Evolutionary conservation across 2,113 vertebrate species (phyloP), one percentile per base, ranked within the genome.

Genomic region (Holacanthus passer): DNA sequence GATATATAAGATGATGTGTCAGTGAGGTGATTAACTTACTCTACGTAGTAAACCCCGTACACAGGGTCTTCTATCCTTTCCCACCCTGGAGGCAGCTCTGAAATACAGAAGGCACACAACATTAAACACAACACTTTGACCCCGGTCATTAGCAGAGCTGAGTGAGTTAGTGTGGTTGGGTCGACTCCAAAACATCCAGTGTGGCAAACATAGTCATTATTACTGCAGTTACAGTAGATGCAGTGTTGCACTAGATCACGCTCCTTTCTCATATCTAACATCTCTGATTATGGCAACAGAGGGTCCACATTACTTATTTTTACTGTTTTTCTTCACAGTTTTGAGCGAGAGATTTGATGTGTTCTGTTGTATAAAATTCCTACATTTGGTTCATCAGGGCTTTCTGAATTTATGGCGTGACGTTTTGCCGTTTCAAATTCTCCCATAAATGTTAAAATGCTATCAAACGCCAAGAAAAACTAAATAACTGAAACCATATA

Each of bases 61-160:
- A 99, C 96, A 0, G 98, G 98, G 92, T 99, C 98, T 87, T 99
- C 98, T 89, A 99, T 99, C 94, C 98, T 97, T 93, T 99, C 98
- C 98, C 98, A 99, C 89, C 98, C 98, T 91, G 98, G 96, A 92
- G 98, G 98, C 91, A 99, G 93, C 93, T 99, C 98, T 99, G 94
- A 88, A 95, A 96, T 88, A 43, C 16, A 82, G 75, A 95, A 31
- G 87, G 73, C 7, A 69, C n/a, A 43, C 37, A 70, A 14, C 58
- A 68, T 74, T 78, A 88, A 58, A 82, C 37, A 87, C 5, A 87
- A 55, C 47, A 37, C 32, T 70, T 69, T 24, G 11, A 32, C 10
- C 10, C 48, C 1, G 0, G 14, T 22, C 22, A 66, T 67, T 50
- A 64, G 37, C 48, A 35, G 10, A 39, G 59, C 39, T 24, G 6